Base-by-base conservation (phyloP, 2,888 invertebrate species). In the Melinopterus prodromus region DNA sequence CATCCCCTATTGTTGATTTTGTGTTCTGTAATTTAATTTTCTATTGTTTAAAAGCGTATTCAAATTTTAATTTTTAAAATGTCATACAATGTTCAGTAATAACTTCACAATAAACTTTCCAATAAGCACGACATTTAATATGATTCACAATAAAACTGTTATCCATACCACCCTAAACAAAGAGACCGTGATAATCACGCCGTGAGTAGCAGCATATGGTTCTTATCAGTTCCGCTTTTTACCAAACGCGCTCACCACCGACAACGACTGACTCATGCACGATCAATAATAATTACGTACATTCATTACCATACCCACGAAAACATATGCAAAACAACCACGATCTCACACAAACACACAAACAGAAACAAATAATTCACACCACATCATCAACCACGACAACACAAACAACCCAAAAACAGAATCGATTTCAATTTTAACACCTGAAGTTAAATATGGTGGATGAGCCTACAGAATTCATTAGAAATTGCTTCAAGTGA, bases 211-310 rank as follows among this genome's bases (percentile, higher is more conserved):
- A 53, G 53, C 53, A 53, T 53, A 53, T 53, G 53, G 53, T 53
- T 53, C 53, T 53, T 53, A 53, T 53, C 53, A 53, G 53, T 53
- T 53, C 53, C 53, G 53, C 53, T 53, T 53, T 53, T 53, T 53
- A 53, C 53, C 2, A 53, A 53, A 53, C 7, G 53, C 53, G 53
- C 53, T 53, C 53, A 53, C 53, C 9, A 12, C 53, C 12, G 9
- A 53, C 53, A 2, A 3, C 12, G 3, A 53, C 53, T 53, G 53
- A 53, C 53, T 53, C 53, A 53, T 53, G 5, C 53, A 12, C 53
- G 53, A 53, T 53, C 53, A 53, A 53, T 53, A 53, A 53, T 53
- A 53, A 53, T 53, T 53, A 53, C 53, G 12, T 53, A 53, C 53
- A 53, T 53, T 53, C 7, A 53, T 26, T 26, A 53, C 53, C 53